Evolutionary conservation across 2,888 invertebrate genomes (phyloP).

Genomic region (Cephus runcator): DNA sequence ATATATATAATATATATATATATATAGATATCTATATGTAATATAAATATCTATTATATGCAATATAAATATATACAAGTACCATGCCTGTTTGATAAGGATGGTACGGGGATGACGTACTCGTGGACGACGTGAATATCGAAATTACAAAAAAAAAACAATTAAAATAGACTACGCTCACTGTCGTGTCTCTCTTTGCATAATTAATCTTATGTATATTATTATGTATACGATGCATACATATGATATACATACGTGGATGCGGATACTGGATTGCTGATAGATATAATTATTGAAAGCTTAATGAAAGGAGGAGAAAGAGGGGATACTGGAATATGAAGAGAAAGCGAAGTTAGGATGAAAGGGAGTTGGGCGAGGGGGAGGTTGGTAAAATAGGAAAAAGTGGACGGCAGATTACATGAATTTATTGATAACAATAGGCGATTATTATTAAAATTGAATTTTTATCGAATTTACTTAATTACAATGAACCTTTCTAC

Average conservation of each 20-base stretch:
- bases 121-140: neutral
- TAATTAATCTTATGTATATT: constrained; percentile 52
- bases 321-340: constrained; percentile 22
- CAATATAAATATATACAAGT: neutral
- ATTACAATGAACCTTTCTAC: constrained; percentile 63
- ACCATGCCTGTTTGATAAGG: neutral
- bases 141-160: neutral
- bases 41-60: too few relatives aligned
- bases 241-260: constrained; percentile 39
- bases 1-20: neutral
- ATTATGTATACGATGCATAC: constrained; percentile 3
- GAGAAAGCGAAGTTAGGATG: constrained; percentile 26
- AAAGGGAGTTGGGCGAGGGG: neutral
- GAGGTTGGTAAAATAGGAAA: neutral
- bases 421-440: constrained; percentile 30
- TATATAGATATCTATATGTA: neutral
- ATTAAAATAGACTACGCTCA: constrained; percentile 47
- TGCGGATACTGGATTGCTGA: constrained; percentile 20
- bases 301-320: neutral
- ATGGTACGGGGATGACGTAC: neutral
- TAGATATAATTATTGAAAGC: neutral
- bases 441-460: constrained; percentile 35
- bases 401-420: constrained; percentile 12
- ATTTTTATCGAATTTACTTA: constrained; percentile 63
- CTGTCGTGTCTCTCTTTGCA: constrained; percentile 57